Base-by-base conservation (phyloP, 64 coral and sea anemone species). In the Cladopsammia gracilis region DNA sequence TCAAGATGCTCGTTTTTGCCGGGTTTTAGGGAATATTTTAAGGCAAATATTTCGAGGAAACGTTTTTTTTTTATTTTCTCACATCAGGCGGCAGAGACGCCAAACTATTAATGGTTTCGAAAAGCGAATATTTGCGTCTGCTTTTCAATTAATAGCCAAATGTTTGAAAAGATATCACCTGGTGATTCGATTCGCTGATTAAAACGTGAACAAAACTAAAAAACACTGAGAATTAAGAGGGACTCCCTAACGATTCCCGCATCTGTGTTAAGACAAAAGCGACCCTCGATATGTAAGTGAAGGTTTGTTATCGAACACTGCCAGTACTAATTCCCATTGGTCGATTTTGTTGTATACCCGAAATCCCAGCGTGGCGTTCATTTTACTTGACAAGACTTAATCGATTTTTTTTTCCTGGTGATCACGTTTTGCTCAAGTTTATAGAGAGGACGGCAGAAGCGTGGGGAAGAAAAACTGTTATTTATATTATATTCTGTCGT, bases 261-360 rank as follows among this genome's bases (percentile, higher is more conserved):
- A 19, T 34, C 44, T 67, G 19, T 84, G 20, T 24, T 47, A 62
- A 47, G 19, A 49, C 60, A 12, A 18, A 49, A 82, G 80, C 62
- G 18, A 16, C 79, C 79, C 20, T 66, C 4, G 58, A 15, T 64
- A 10, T 66, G 64, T 23, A n/a, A 6, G 80, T 4, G 20, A 13
- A 64, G 16, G 9, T 84, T 84, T 84, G 60, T 68, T 68, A 64
- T 68, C n/a, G 10, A 84, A 7, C 80, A 84, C 12, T 84, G 18
- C 8, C 45, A 48, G 58, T 84, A 49, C 62, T 64, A 44, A 84
- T 84, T 68, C 14, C n/a, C 26, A 84, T 84, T 84, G 80, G 80
- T 19, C 50, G 6, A 43, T 84, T 46, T 23, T 18, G 50, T 13
- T 84, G 60, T 67, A 50, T 66, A 47, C 61, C 10, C 48, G 19